phyloP scores from a whole-genome alignment of 2,797 vertebrate genomes.

The Otus scops region DNA sequence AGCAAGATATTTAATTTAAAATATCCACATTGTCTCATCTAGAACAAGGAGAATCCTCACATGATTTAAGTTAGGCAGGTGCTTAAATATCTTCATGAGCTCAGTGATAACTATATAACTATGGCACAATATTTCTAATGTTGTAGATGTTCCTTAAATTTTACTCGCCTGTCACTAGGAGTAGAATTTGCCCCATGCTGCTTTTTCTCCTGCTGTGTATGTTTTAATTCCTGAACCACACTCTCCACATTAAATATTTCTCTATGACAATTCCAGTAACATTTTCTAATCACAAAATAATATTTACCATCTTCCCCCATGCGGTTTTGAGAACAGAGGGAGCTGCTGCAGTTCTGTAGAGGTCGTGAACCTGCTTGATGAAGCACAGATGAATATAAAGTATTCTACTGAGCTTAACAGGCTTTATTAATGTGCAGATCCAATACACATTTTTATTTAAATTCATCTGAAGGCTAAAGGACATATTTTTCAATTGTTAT shows the following conservation, averaged over 20 bases:
- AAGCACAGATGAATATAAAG: constrained; percentile 77
- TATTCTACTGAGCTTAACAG: constrained; percentile 72
- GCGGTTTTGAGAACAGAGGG: constrained; percentile 66
- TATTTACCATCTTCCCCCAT: constrained; percentile 71
- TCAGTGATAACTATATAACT: neutral
- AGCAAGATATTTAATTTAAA: constrained; percentile 8
- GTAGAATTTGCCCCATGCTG: constrained; percentile 40
- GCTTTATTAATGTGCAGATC: constrained; percentile 74
- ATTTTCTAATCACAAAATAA: constrained; percentile 80
- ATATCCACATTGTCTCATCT: neutral
- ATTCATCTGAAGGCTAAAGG: constrained; percentile 75
- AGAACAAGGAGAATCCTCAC: neutral
- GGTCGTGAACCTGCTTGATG: constrained; percentile 78
- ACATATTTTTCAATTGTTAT: constrained; percentile 72
- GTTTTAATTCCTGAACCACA: constrained; percentile 64
- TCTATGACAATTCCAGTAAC: constrained; percentile 73
- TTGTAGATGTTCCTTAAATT: constrained; percentile 12
- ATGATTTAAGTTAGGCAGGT: constrained; percentile 43
- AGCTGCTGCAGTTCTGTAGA: constrained; percentile 68
- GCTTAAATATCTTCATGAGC: neutral
- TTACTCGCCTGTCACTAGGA: constrained; percentile 26
- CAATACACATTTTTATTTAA: constrained; percentile 75
- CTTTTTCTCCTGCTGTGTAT: constrained; percentile 42
- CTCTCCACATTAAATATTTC: constrained; percentile 62
- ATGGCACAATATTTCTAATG: neutral